Evolutionary conservation across 2,113 vertebrate genomes (phyloP).

Genomic region (Ictalurus punctatus): DNA sequence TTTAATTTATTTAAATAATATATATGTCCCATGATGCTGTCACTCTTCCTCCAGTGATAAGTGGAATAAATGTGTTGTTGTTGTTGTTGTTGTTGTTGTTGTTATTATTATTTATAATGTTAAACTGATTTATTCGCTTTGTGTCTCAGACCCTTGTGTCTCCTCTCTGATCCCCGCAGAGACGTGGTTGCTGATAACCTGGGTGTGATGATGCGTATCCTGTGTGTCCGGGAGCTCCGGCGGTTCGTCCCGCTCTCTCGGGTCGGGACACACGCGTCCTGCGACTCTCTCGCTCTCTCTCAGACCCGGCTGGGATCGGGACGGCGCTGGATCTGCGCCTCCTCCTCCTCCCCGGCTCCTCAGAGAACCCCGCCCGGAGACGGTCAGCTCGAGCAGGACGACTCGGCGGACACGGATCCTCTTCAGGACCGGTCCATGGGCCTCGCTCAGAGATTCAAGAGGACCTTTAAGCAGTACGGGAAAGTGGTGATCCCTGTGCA

Average conservation of each 20-base stretch:
- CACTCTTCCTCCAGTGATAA: too few relatives aligned
- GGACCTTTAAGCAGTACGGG: constrained; percentile 93
- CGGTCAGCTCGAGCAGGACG: constrained; percentile 39
- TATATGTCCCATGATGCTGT: too few relatives aligned
- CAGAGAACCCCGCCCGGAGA: constrained; percentile 45
- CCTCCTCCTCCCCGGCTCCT: constrained; percentile 51
- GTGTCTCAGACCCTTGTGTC: neutral
- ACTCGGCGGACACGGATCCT: constrained; percentile 79
- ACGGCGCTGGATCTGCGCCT: constrained; percentile 67
- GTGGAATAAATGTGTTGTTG: neutral
- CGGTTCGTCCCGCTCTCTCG: constrained; percentile 8
- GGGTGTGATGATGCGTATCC: constrained; percentile 40
- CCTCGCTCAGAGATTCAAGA: constrained; percentile 91
- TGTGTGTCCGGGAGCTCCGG: constrained; percentile 6
- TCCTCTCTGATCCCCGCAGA: constrained; percentile 9
- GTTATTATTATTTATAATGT: neutral
- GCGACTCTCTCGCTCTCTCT: neutral
- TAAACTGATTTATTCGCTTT: neutral
- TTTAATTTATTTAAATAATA: too few relatives aligned
- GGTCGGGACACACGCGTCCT: neutral
- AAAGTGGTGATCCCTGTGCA: constrained; percentile 97
- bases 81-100: neutral
- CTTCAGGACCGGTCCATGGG: constrained; percentile 91
- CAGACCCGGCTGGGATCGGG: constrained; percentile 24
- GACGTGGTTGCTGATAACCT: neutral